Base-by-base conservation (phyloP, 2,888 invertebrate genomes). In the Petrolisthes manimaculis region DNA sequence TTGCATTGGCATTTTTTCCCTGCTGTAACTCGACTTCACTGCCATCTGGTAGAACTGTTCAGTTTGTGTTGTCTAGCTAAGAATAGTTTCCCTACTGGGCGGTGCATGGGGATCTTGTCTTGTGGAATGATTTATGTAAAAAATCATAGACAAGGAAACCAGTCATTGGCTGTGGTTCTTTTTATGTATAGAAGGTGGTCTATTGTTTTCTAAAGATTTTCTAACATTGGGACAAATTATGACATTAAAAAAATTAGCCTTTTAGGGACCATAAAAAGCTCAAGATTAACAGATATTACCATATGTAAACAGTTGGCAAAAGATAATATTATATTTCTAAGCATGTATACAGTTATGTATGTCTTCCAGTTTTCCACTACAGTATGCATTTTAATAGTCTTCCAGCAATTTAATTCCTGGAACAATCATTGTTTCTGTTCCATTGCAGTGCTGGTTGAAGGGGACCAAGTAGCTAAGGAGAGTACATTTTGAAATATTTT, bases 401-500 rank as follows among this genome's bases (percentile, higher is more conserved):
- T 55, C 55, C 14, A 77, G 12, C 9, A 55, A 12, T 86, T 75
- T 75, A 37, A 84, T 84, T 80, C 37, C 14, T 24, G 55, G 55
- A 55, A 21, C 55, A 21, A 67, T n/a, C n/a, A n/a, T 55, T 69
- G 85, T 85, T 79, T 69, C 85, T 79, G 80, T 85, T 78, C 51
- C 84, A 77, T 67, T 67, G 37, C 51, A 71, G 51, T 81, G 84
- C 78, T 88, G 80, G 79, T 74, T 37, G 83, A 51, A 84, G 53
- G 74, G 87, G 71, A 79, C 83, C 69, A 78, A 83, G 83, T 69
- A 80, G 54, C 71, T 21, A 84, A 71, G 51, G 5, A 54, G n/a
- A 78, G 56, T 6, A 61, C 14, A 14, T 55, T 51, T 77, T 67
- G 78, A 87, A 77, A 69, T 88, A 88, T 88, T 88, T 88, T 88